These are phyloP conservation scores for Holothuria glaberrima DNA, from an alignment of 35 echinoderm and acorn worm genomes.

Conservation along the genomic window DNA sequence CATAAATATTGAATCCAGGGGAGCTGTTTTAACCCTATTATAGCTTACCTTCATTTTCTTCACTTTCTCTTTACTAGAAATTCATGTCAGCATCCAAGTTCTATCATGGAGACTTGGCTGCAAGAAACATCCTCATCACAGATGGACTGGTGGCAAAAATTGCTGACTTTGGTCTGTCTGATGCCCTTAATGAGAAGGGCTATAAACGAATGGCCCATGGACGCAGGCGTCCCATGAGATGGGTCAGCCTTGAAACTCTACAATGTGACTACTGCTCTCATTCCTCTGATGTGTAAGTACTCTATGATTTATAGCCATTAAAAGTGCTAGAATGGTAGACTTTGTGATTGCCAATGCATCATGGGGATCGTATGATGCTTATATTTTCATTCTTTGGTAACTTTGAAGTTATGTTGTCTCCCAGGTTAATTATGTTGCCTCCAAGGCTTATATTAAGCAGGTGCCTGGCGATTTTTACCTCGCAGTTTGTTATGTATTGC, in stretches of 20 bases:
- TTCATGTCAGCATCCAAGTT: constrained; percentile 75
- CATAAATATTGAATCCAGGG: too few species aligned
- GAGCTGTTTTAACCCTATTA: too few species aligned
- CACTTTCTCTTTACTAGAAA: constrained; percentile 47
- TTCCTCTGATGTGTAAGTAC: constrained; percentile 40
- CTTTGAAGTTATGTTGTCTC: too few species aligned
- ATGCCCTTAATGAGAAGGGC: constrained; percentile 80
- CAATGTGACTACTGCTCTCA: constrained; percentile 34
- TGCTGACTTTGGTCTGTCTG: constrained; percentile 93
- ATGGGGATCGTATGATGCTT: too few species aligned
- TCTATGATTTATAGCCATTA: neutral
- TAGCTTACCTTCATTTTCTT: too few species aligned
- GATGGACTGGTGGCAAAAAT: constrained; percentile 81
- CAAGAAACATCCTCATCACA: constrained; percentile 80
- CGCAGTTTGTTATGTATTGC: too few species aligned
- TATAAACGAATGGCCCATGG: constrained; percentile 80
- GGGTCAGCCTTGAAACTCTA: constrained; percentile 90
- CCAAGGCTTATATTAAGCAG: too few species aligned
- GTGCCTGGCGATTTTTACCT: too few species aligned
- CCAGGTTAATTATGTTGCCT: too few species aligned
- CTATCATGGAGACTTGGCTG: constrained; percentile 91
- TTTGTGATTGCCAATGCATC: too few species aligned
- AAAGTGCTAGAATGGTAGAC: neutral
- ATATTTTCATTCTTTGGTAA: too few species aligned
- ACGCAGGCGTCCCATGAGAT: constrained; percentile 76